Conservation (phyloP, 2,888 invertebrate species). For the Girardia tigrina region DNA sequence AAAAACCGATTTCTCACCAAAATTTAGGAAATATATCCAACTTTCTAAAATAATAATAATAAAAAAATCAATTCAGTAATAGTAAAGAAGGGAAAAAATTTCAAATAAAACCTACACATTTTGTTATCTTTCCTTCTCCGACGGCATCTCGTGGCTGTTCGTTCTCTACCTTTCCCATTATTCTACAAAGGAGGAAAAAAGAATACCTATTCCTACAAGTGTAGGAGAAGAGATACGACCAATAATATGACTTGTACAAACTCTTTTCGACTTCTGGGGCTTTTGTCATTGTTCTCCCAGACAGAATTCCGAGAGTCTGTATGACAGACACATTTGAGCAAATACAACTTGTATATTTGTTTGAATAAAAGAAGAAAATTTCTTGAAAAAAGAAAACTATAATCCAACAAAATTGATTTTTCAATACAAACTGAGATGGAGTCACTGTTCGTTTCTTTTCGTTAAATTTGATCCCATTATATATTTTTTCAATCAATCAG, state of each 20-base stretch:
- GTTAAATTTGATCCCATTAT: too few relatives aligned
- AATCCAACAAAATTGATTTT: too few relatives aligned
- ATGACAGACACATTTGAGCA: background rate
- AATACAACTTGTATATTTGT: background rate
- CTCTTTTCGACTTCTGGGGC: background rate
- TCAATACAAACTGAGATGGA: too few relatives aligned
- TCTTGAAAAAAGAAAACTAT: too few relatives aligned
- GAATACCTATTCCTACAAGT: slow-evolving; percentile 5
- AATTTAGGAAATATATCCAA: background rate
- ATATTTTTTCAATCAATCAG: too few relatives aligned
- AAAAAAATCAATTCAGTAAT: background rate
- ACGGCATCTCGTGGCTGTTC: background rate
- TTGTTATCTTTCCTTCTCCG: slow-evolving; percentile 5
- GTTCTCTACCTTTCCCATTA: background rate
- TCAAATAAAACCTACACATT: background rate
- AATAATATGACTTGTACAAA: background rate
- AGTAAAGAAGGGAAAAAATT: background rate
- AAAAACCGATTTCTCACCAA: background rate
- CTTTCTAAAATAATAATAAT: background rate
- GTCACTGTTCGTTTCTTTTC: too few relatives aligned
- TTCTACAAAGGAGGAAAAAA: background rate
- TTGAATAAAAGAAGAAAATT: background rate
- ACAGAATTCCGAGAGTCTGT: background rate
- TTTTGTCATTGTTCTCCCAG: background rate
- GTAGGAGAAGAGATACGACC: background rate